phyloP scores from a whole-genome alignment of 2,888 invertebrate genomes.

The Philonicus albiceps region DNA sequence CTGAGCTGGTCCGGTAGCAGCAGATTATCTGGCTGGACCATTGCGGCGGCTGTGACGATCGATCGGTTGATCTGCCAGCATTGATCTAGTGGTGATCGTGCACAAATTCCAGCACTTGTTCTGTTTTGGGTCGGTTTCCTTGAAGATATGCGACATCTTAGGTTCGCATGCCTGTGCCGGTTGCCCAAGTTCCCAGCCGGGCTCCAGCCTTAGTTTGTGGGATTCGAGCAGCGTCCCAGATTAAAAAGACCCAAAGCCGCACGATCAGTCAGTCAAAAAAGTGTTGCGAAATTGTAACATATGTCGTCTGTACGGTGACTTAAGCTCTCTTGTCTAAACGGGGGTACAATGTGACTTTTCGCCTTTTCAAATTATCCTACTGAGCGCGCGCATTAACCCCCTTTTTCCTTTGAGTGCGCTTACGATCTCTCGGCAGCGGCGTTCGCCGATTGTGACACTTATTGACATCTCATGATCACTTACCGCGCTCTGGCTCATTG shows the following conservation, averaged over 20 bases:
- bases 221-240: neutral
- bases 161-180: neutral
- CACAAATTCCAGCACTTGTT: neutral
- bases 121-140: constrained; percentile 17
- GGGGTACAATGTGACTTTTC: constrained; percentile 17
- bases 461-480: constrained; percentile 29
- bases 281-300: constrained; percentile 25
- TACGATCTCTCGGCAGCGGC: neutral
- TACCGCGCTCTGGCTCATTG: neutral
- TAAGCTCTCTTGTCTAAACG: neutral
- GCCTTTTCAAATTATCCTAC: constrained; percentile 16
- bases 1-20: neutral
- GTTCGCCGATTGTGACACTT: neutral
- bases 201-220: neutral
- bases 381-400: neutral
- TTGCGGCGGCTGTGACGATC: neutral
- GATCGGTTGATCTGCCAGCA: constrained; percentile 11
- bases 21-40: neutral
- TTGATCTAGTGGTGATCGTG: constrained; percentile 28
- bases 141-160: constrained; percentile 25
- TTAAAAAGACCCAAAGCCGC: constrained; percentile 9
- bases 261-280: constrained; percentile 33
- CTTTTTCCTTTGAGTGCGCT: neutral
- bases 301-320: constrained; percentile 4
- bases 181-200: neutral